Percentiles rank a stretch among this genome's conserved stretches.
Conservation (phyloP, 1,140 invertebrate species). For the Euglossa dilemma region DNA sequence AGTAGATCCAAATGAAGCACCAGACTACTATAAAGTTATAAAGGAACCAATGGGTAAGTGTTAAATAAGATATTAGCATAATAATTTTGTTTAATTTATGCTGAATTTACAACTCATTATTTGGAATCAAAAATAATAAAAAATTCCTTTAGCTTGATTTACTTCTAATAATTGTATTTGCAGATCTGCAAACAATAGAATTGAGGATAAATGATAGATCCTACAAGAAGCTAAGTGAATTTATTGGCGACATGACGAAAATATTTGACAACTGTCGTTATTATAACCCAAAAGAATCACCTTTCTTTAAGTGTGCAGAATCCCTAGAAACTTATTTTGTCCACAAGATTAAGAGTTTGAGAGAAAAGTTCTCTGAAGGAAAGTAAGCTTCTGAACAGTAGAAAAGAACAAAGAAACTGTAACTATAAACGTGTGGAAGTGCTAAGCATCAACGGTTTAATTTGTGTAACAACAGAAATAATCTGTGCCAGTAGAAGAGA, state of each 20-base stretch:
- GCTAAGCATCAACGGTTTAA: conserved; percentile 39
- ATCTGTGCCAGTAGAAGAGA: conserved; percentile 68
- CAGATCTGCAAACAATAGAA: conserved; percentile 97
- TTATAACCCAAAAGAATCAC: conserved; percentile 97
- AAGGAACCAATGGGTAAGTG: conserved; percentile 98
- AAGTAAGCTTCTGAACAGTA: conserved; percentile 72
- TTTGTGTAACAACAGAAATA: conserved; percentile 50
- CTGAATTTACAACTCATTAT: neutral
- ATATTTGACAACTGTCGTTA: conserved; percentile 99
- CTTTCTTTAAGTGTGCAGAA: conserved; percentile 97
- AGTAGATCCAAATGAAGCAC: conserved; percentile 96
- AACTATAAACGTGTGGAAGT: conserved; percentile 58
- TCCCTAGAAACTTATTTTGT: conserved; percentile 97
- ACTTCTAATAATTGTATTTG: conserved; percentile 76
- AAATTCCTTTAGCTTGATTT: neutral
- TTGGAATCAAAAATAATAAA: neutral
- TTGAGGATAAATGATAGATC: conserved; percentile 91
- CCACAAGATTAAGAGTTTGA: conserved; percentile 92
- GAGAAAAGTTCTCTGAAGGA: conserved; percentile 89
- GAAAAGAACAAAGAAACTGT: conserved; percentile 54
- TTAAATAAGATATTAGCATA: neutral
- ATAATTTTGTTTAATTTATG: neutral
- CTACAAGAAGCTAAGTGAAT: conserved; percentile 95
- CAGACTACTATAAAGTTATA: conserved; percentile 98
- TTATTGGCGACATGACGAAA: conserved; percentile 98